Percentiles rank a stretch among this genome's conserved stretches.
Evolutionary conservation across 2,888 invertebrate species (phyloP).

Genomic region (Sphaeridia pumilis): DNA sequence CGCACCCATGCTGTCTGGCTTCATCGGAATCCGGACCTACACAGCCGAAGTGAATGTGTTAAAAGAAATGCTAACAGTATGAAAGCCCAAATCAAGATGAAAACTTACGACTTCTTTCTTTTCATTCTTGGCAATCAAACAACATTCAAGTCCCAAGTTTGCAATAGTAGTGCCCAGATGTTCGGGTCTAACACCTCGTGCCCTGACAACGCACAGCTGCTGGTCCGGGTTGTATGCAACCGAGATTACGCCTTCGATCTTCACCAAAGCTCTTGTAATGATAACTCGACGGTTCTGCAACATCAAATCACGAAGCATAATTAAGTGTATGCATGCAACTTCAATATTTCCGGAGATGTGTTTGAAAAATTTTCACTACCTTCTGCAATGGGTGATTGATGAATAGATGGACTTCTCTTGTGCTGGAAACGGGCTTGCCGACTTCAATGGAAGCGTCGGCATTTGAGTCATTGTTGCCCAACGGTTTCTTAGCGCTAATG

Average conservation of each 20-base stretch:
- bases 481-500: slow-evolving; percentile 5
- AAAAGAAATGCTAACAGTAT: too few relatives aligned
- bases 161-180: slow-evolving; percentile 28
- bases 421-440: not conserved
- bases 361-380: not conserved
- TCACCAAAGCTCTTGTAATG: slow-evolving; percentile 23
- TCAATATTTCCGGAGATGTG: not conserved
- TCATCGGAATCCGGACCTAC: slow-evolving; percentile 11
- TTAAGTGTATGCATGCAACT: not conserved
- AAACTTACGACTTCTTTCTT: slow-evolving; percentile 29
- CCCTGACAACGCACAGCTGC: slow-evolving; percentile 24
- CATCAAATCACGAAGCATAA: not conserved
- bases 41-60: too few relatives aligned
- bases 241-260: slow-evolving; percentile 27
- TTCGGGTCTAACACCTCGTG: slow-evolving; percentile 21
- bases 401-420: not conserved
- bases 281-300: slow-evolving; percentile 16
- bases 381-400: slow-evolving; percentile 4
- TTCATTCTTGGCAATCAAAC: slow-evolving; percentile 23
- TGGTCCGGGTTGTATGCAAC: slow-evolving; percentile 27
- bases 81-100: not conserved
- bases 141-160: slow-evolving; percentile 22
- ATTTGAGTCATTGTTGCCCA: not conserved
- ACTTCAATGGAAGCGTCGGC: not conserved
- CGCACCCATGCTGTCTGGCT: not conserved